phyloP scores from a whole-genome alignment of 92 coral and sea anemone genomes.

The Epizoanthus scotinus region DNA sequence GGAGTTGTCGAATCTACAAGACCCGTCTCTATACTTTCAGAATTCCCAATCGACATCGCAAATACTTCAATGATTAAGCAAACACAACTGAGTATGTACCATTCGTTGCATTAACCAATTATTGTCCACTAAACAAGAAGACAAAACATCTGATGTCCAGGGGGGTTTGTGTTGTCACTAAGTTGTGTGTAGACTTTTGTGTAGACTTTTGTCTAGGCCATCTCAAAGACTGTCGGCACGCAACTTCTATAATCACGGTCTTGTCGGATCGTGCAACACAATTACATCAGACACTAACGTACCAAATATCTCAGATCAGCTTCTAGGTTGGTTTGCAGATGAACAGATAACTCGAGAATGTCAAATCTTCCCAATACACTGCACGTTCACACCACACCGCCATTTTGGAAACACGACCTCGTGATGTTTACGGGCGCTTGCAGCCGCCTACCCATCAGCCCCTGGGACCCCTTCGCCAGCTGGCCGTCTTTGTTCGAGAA shows the following conservation, averaged over 20 bases:
- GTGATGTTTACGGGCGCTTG: conserved; percentile 59
- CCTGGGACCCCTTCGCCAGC: conserved; percentile 33
- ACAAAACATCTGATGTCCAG: conserved; percentile 30
- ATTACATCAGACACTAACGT: not conserved
- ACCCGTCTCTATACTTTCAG: conserved; percentile 9
- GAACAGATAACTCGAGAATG: not conserved
- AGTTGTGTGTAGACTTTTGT: not conserved
- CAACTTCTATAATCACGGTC: conserved; percentile 19
- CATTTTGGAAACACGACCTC: conserved; percentile 64
- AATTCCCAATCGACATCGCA: conserved; percentile 20
- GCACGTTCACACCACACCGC: conserved; percentile 57
- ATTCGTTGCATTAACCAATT: conserved; percentile 6
- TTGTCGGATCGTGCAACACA: not conserved
- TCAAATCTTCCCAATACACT: not conserved
- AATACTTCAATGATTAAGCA: not conserved
- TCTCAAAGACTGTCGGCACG: not conserved
- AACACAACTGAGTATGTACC: not conserved
- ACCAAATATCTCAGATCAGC: no score
- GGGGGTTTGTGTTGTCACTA: conserved; percentile 33
- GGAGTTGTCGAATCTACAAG: conserved; percentile 19
- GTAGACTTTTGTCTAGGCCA: not conserved
- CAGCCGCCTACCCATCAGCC: conserved; percentile 46
- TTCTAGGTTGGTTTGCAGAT: no score
- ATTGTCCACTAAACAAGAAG: not conserved
- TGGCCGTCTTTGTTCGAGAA: not conserved